Conservation (phyloP, 2,888 invertebrate genomes). For the Drosophila diplacantha region DNA sequence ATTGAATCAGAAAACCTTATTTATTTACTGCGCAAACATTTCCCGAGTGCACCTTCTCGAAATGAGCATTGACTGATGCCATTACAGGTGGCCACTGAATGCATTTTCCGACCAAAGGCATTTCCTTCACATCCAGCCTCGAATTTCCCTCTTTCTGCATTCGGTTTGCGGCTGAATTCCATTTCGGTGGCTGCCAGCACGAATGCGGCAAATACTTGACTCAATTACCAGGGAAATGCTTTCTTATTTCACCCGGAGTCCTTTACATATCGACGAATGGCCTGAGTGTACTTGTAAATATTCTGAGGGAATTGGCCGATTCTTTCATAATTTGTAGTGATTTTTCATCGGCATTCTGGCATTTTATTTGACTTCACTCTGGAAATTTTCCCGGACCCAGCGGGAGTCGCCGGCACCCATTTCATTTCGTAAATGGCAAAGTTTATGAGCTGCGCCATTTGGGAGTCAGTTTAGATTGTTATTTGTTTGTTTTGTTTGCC, state of each 20-base stretch:
- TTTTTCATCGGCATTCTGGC: conserved; percentile 24
- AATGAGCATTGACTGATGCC: conserved; percentile 38
- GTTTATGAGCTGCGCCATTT: conserved; percentile 57
- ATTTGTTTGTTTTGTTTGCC: conserved; percentile 35
- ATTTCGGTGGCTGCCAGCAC: conserved; percentile 16
- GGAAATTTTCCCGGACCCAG: neutral
- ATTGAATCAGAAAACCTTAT: neutral
- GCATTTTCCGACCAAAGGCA: conserved; percentile 29
- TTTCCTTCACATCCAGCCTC: conserved; percentile 19
- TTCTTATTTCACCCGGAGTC: conserved; percentile 5
- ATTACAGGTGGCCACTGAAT: conserved; percentile 30
- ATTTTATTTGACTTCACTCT: conserved; percentile 4
- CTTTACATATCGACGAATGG: conserved; percentile 11
- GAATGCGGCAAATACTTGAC: conserved; percentile 28
- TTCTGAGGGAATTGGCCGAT: conserved; percentile 14
- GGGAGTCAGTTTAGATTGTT: conserved; percentile 45
- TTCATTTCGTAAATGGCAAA: conserved; percentile 48
- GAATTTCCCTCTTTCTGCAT: conserved; percentile 14
- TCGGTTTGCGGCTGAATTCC: conserved; percentile 27
- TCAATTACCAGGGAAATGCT: conserved; percentile 24
- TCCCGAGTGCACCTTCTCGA: conserved; percentile 33
- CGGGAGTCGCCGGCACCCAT: neutral
- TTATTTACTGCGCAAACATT: conserved; percentile 1
- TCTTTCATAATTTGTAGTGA: conserved; percentile 43
- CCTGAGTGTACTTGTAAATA: conserved; percentile 13